Conservation (phyloP, 2,888 invertebrate species). For the Agrochola macilenta region DNA sequence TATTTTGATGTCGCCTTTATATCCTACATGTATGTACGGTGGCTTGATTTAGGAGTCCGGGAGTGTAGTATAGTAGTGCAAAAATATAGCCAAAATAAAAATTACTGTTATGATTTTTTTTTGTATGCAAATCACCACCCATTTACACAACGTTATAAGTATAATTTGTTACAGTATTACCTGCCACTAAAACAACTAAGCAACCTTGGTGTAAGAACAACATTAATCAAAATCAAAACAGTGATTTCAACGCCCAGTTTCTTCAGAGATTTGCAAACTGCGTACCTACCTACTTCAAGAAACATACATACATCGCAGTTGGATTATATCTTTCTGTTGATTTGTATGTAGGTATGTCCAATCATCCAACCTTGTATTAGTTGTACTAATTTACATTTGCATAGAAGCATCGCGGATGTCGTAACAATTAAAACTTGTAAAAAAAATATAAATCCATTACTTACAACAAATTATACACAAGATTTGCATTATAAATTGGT, state of each 20-base stretch:
- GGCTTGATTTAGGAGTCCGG: neutral
- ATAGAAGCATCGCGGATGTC: constrained; percentile 50
- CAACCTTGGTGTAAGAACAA: constrained; percentile 26
- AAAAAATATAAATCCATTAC: constrained; percentile 34
- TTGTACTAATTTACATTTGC: constrained; percentile 43
- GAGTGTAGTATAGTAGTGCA: neutral
- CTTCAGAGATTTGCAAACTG: constrained; percentile 22
- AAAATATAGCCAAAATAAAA: neutral
- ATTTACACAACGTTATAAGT: constrained; percentile 5
- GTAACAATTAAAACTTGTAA: constrained; percentile 54
- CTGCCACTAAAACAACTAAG: neutral
- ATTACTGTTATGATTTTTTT: neutral
- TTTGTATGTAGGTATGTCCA: neutral
- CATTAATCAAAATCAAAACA: constrained; percentile 40
- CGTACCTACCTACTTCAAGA: neutral
- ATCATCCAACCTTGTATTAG: constrained; percentile 42
- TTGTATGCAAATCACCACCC: constrained; percentile 39
- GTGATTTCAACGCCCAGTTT: constrained; percentile 39
- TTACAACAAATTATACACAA: constrained; percentile 40
- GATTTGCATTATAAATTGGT: constrained; percentile 40
- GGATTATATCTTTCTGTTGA: neutral
- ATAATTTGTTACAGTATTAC: constrained; percentile 35
- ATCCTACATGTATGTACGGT: neutral
- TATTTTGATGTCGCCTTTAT: neutral
- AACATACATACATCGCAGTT: neutral